A percentile compares a stretch with the other conserved stretches of the same genome.
Evolutionary conservation across 2,888 invertebrate species (phyloP).

Genomic region (Eueremaeus valkanovi): DNA sequence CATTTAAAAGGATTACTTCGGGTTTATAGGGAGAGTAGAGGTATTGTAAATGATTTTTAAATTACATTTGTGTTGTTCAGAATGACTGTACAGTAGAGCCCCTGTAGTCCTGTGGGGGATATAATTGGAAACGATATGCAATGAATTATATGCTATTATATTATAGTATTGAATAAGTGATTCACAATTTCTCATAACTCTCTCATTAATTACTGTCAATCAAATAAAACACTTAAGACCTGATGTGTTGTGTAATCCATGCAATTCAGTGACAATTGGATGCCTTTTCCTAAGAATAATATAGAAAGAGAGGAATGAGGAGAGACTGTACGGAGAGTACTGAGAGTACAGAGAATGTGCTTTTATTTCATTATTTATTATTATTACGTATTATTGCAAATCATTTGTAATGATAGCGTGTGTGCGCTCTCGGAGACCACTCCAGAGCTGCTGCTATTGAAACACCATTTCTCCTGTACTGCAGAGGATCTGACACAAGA

Average conservation of each 20-base stretch:
- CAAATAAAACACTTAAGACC: neutral
- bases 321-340: no score
- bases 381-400: slow-evolving; percentile 12
- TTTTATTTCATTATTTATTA: slow-evolving; percentile 16
- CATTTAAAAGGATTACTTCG: slow-evolving; percentile 13
- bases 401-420: slow-evolving; percentile 13
- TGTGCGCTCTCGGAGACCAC: neutral
- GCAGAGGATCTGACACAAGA: no score
- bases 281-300: neutral
- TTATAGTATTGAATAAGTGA: neutral
- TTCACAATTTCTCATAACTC: slow-evolving; percentile 2
- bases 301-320: no score
- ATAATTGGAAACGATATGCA: no score
- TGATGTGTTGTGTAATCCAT: neutral
- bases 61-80: no score
- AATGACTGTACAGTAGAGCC: no score
- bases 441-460: no score
- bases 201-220: slow-evolving; percentile 14
- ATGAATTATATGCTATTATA: no score
- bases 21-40: neutral
- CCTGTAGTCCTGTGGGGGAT: neutral
- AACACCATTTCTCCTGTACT: no score
- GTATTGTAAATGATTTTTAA: neutral
- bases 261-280: neutral
- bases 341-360: no score